Conservation (phyloP, 1,140 invertebrate genomes). For the Hormaphis cornu region DNA sequence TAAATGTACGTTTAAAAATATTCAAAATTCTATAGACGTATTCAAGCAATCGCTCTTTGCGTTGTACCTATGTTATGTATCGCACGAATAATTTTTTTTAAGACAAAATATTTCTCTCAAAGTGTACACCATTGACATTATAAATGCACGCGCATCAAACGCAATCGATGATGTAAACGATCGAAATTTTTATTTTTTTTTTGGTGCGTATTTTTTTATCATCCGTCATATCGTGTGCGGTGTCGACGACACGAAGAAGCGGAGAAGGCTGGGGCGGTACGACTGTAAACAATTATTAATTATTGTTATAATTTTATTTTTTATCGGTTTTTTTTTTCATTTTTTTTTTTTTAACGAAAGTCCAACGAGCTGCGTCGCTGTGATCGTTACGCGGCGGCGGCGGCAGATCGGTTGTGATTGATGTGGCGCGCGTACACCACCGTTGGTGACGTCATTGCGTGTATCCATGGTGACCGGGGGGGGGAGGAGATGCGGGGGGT, state of each 20-base stretch:
- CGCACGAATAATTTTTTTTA: too few relatives aligned
- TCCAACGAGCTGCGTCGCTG: neutral
- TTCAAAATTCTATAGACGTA: too few relatives aligned
- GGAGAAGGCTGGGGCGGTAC: neutral
- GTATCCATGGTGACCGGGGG: slow-evolving; percentile 13
- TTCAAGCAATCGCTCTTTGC: too few relatives aligned
- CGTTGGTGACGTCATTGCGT: slow-evolving; percentile 22
- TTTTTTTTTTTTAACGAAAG: too few relatives aligned
- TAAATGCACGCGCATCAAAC: too few relatives aligned
- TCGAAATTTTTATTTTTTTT: neutral
- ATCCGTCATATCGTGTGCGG: neutral
- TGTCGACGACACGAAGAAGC: too few relatives aligned
- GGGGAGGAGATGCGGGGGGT: neutral
- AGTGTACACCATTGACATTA: too few relatives aligned
- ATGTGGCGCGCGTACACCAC: slow-evolving; percentile 27
- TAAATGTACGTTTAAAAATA: too few relatives aligned
- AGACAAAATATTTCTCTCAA: too few relatives aligned
- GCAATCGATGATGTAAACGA: neutral
- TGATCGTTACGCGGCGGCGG: neutral
- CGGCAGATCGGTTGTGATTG: slow-evolving; percentile 13
- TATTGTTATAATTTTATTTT: neutral
- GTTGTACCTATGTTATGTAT: too few relatives aligned
- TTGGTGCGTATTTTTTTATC: neutral
- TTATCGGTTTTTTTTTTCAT: too few relatives aligned
- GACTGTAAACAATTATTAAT: neutral